Conservation (phyloP, 2,888 invertebrate species). For the Morpho deidamia region DNA sequence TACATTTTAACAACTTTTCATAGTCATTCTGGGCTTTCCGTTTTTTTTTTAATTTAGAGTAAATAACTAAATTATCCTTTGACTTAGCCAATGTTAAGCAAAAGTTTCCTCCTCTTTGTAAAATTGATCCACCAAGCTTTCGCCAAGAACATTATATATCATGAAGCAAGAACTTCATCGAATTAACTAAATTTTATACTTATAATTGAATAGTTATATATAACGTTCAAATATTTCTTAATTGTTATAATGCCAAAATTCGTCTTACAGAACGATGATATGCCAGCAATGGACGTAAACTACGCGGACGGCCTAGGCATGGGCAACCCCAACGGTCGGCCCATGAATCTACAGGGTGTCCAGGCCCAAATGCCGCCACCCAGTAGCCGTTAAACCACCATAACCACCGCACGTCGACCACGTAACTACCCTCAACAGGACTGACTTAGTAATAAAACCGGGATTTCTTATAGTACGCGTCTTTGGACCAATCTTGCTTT, state of each 20-base stretch:
- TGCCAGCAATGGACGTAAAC: constrained; percentile 85
- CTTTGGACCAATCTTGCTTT: constrained; percentile 1
- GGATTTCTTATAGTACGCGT: constrained; percentile 1
- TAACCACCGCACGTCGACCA: constrained; percentile 2
- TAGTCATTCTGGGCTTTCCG: no score
- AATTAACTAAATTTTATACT: no score
- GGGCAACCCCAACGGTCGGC: constrained; percentile 72
- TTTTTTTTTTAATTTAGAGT: no score
- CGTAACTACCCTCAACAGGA: neutral
- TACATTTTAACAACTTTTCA: no score
- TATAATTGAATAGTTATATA: no score
- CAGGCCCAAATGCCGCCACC: constrained; percentile 72
- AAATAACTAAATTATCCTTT: no score
- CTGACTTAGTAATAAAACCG: constrained; percentile 4
- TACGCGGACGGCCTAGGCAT: constrained; percentile 78
- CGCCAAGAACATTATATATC: no score
- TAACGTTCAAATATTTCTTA: no score
- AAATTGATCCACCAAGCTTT: no score
- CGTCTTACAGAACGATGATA: constrained; percentile 82
- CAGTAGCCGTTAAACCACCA: constrained; percentile 54
- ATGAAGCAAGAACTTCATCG: no score
- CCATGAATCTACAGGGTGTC: constrained; percentile 71
- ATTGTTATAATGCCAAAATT: neutral
- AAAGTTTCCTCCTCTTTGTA: no score
- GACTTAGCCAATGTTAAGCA: no score